Evolutionary conservation across 2,797 vertebrate species (phyloP), one percentile per base, ranked within the genome.

Genomic region (Halcyon leucocephala): DNA sequence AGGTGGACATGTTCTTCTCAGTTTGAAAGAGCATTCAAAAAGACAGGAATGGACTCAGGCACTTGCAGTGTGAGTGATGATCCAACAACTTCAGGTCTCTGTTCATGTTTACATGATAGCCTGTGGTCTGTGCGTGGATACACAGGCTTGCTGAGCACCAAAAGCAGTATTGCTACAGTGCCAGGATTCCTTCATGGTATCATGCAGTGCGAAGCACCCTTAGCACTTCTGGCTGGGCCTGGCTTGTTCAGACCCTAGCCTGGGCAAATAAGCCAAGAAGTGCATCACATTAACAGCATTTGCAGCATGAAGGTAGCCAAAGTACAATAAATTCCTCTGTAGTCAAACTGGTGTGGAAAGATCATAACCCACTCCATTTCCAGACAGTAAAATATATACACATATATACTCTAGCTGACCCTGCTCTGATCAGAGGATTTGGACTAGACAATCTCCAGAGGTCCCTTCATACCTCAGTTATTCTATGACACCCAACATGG

Each of bases 41-140:
- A 85, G 14, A 26, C 28, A 85, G 42, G 25, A 73, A n/a, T 41
- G 21, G 28, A 35, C 51, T 41, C 33, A 37, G 19, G 18, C 7
- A 0, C 7, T 52, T 54, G 25, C 26, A 66, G 18, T 0, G 0
- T 6, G 22, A 31, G n/a, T 13, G 29, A 12, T 17, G 22, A 4
- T 35, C 35, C 1, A 6, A 35, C 8, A 41, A 10, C 33, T 82
- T 52, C 60, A 49, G 11, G 4, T 76, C 29, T 62, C 39, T 15
- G 5, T 14, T 52, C 31, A 24, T 1, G 1, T 31, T 82, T 86
- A 14, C 7, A 1, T 22, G 35, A n/a, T 28, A 61, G 22, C 10
- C 39, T 28, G 17, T 28, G 28, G 7, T 17, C 37, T 81, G 25
- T 74, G 31, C 48, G 14, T 6, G 31, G 37, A 25, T 16, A 52